Evolutionary conservation across 1,140 invertebrate species (phyloP).

Genomic region (Dolichoris vasculosae): DNA sequence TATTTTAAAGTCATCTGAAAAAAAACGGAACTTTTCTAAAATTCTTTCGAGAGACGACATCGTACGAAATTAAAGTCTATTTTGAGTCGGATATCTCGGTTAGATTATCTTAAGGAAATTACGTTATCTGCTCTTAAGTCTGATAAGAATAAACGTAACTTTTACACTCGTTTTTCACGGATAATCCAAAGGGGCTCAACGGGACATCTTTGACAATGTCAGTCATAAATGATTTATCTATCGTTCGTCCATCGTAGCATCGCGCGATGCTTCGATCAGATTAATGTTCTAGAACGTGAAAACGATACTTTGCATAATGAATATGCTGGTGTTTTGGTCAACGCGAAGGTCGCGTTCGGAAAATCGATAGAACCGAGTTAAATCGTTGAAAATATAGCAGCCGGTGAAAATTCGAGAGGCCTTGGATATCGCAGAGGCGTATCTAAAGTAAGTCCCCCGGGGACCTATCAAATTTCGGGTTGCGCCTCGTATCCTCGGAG

Average conservation of each 20-base stretch:
- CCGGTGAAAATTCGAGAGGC: neutral
- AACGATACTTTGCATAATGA: neutral
- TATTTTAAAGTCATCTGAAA: no score
- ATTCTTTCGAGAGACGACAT: no score
- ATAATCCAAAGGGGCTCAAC: neutral
- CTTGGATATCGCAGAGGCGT: slow-evolving; percentile 12
- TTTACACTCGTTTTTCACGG: neutral
- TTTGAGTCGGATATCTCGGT: neutral
- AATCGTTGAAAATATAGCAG: neutral
- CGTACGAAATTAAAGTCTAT: neutral
- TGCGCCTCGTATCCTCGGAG: neutral
- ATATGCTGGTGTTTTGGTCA: no score
- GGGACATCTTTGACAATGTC: neutral
- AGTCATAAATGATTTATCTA: neutral
- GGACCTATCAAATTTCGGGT: slow-evolving; percentile 4
- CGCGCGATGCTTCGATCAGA: neutral
- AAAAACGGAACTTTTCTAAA: no score
- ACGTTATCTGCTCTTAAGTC: neutral
- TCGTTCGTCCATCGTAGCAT: neutral
- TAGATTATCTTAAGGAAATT: neutral
- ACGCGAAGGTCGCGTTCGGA: neutral
- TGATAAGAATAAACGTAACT: neutral
- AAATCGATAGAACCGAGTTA: neutral
- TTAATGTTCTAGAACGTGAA: neutral
- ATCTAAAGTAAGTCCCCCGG: neutral